Conservation (phyloP, 2,797 vertebrate species). For the Gephyroberyx darwinii region DNA sequence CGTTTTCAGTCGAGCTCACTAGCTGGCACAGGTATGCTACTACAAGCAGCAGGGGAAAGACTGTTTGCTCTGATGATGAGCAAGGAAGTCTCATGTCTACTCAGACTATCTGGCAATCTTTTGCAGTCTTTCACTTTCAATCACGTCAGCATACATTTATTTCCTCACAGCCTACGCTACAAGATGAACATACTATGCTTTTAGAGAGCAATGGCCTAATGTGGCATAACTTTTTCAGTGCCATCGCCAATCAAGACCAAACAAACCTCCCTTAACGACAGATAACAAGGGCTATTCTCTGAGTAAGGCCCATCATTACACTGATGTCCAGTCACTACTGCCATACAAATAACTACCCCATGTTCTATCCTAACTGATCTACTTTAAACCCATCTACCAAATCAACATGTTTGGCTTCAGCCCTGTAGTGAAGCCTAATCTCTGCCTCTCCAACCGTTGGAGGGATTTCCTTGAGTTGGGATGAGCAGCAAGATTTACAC, state of each 20-base stretch:
- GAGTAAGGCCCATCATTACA: conserved; percentile 35
- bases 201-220: conserved; percentile 2
- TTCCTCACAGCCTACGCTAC: background rate
- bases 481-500: conserved; percentile 43
- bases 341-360: conserved; percentile 10
- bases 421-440: conserved; percentile 7
- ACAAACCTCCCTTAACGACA: conserved; percentile 26
- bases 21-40: conserved; percentile 23
- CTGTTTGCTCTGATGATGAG: conserved; percentile 3
- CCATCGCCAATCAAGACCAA: conserved; percentile 16
- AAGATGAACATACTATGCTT: background rate
- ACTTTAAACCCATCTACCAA: conserved; percentile 9
- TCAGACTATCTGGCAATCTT: too few species aligned
- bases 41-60: conserved; percentile 2
- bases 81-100: background rate
- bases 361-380: background rate
- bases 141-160: background rate
- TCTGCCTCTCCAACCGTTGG: conserved; percentile 29
- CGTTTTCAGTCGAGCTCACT: conserved; percentile 13
- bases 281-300: conserved; percentile 20
- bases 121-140: background rate
- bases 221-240: conserved; percentile 12
- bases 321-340: conserved; percentile 22
- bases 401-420: conserved; percentile 33
- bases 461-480: conserved; percentile 46